A percentile compares a stretch with the other conserved stretches of the same genome.
Conservation (phyloP, 2,888 invertebrate species). For the Chymomyza caudatula region DNA sequence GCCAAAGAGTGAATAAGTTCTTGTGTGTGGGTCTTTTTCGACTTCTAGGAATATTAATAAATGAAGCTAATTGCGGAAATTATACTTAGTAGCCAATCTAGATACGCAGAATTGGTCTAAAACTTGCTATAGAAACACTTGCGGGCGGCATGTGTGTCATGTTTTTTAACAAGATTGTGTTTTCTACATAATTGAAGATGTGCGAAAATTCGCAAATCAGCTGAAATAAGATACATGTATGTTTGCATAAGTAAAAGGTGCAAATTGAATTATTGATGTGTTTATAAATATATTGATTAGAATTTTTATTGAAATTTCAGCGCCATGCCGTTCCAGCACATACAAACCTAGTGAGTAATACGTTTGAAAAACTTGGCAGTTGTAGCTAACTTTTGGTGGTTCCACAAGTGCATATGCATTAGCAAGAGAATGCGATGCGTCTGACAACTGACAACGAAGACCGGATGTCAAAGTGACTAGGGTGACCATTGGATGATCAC, state of each 20-base stretch:
- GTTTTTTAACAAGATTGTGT: constrained; percentile 14
- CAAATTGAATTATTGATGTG: constrained; percentile 34
- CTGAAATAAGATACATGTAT: constrained; percentile 27
- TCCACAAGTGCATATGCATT: constrained; percentile 42
- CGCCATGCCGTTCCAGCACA: constrained; percentile 46
- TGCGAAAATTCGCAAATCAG: constrained; percentile 51
- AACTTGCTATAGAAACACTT: not conserved
- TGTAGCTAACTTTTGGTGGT: constrained; percentile 39
- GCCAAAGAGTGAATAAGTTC: not conserved
- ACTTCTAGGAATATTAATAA: not conserved
- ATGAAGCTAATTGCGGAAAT: not conserved
- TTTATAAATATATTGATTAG: constrained; percentile 37
- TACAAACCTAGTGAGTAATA: constrained; percentile 60
- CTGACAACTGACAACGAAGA: constrained; percentile 7
- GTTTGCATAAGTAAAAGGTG: not conserved
- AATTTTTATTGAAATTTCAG: constrained; percentile 30
- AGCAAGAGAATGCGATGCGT: constrained; percentile 38
- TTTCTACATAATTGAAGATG: constrained; percentile 37
- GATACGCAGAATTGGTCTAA: not conserved
- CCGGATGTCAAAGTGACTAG: not conserved
- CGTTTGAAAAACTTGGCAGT: constrained; percentile 46
- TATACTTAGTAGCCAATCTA: not conserved
- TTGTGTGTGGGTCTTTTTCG: not conserved
- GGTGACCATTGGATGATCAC: not conserved
- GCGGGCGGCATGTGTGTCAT: not conserved